These are phyloP conservation scores for Aspidapion aeneum DNA, from an alignment of 2,888 invertebrate genomes.

Conservation along the genomic window DNA sequence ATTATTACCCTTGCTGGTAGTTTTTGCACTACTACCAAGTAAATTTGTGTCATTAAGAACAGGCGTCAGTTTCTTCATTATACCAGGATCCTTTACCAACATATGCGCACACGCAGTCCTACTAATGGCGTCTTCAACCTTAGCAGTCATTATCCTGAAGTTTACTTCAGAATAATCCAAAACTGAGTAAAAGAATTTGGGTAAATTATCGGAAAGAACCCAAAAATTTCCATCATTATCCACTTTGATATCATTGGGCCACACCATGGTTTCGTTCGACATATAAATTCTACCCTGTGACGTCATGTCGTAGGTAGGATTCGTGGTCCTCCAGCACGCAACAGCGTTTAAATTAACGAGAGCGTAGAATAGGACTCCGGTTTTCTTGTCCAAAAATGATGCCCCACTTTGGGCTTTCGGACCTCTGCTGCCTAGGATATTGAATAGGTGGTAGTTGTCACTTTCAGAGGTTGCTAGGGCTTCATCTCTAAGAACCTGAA, in stretches of 20 bases:
- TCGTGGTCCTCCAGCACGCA: conserved; percentile 73
- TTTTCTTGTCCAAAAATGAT: conserved; percentile 66
- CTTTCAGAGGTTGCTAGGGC: conserved; percentile 45
- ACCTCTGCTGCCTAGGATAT: conserved; percentile 65
- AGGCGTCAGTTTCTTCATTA: conserved; percentile 29
- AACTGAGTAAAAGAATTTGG: conserved; percentile 64
- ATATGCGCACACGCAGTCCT: conserved; percentile 68
- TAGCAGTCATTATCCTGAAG: conserved; percentile 67
- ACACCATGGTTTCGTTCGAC: conserved; percentile 68
- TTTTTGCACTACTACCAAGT: background rate
- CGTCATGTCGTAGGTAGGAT: conserved; percentile 62
- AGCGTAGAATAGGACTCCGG: conserved; percentile 72
- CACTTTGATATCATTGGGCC: conserved; percentile 73
- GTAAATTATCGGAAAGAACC: conserved; percentile 71
- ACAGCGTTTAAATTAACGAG: conserved; percentile 72
- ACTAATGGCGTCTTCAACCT: conserved; percentile 65
- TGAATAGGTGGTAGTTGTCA: conserved; percentile 60
- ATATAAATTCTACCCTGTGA: conserved; percentile 70
- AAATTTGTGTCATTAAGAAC: background rate
- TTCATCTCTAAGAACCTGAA: conserved; percentile 55
- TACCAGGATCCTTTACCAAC: conserved; percentile 34
- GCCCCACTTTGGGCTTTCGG: conserved; percentile 70
- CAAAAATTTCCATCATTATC: conserved; percentile 67
- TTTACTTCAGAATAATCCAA: conserved; percentile 63
- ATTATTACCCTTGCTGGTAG: background rate